phyloP scores from a whole-genome alignment of 1,140 invertebrate species.

The Hirudo medicinalis region DNA sequence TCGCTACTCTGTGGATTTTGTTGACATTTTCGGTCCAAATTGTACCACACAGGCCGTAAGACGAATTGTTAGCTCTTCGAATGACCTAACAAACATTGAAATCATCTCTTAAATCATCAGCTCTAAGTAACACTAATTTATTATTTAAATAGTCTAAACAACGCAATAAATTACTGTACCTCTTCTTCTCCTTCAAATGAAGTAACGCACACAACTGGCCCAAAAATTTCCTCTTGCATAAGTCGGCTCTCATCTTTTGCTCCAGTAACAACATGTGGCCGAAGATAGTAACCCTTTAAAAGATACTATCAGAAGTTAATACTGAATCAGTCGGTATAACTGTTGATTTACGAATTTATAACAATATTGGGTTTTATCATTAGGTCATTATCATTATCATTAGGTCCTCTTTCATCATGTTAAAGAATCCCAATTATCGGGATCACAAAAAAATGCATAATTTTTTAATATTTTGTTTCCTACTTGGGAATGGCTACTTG shows the following conservation, averaged over 20 bases:
- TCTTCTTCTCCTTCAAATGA: no score
- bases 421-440: no score
- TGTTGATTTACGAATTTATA: no score
- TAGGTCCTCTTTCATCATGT: conserved; percentile 27
- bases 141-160: no score
- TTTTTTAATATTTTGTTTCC: no score
- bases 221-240: no score
- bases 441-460: no score
- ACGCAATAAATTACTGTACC: no score
- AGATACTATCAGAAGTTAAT: background rate
- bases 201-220: no score
- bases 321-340: background rate
- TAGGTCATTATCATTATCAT: conserved; percentile 27
- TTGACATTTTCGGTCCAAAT: conserved; percentile 44
- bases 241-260: background rate
- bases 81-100: conserved; percentile 36
- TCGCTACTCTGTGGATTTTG: conserved; percentile 42
- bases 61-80: conserved; percentile 42
- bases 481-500: conserved; percentile 19
- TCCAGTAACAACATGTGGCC: background rate
- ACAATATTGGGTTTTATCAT: background rate
- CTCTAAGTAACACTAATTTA: background rate
- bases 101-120: no score
- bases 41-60: conserved; percentile 48
- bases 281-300: background rate